Evolutionary conservation across 2,888 invertebrate species (phyloP), one percentile per base, ranked within the genome.

Genomic region (Dioctria linearis): DNA sequence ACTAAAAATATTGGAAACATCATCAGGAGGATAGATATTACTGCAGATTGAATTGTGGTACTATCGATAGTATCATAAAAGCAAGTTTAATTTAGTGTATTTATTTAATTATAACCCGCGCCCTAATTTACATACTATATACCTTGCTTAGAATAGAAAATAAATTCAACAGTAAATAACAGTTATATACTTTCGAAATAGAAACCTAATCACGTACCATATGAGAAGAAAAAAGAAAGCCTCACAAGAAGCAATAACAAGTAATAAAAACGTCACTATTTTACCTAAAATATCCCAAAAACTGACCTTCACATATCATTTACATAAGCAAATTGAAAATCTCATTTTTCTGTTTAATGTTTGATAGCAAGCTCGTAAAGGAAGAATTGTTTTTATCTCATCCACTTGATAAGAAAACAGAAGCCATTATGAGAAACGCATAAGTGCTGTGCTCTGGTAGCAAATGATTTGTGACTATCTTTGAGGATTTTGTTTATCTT

Each of bases 401-500:
- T 46, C 49, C 49, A 46, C 49, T 46, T 25, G 67, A 67, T 46
- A 67, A 67, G 67, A 67, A 67, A 67, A 46, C 67, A 13, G 49
- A 46, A 67, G 67, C 67, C 67, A 11, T 46, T 46, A 6, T 46
- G 9, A 9, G 49, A 25, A 25, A 25, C 25, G 25, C 25, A 25
- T 25, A 25, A 25, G 25, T 25, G 25, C 25, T 25, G 25, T 25
- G 25, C 25, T 25, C 25, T 25, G 25, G 0, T 25, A 0, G 25
- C 2, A 25, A 25, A 25, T 25, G 25, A 25, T 25, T 25, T 25
- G 25, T 67, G 46, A 4, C 8, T 25, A 8, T 42, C 46, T 67
- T 43, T 46, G 25, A 46, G 25, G 46, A 43, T n/a, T 67, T 67
- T 67, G 43, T 67, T 67, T 67, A 67, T 25, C 9, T 46, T 67